phyloP scores from a whole-genome alignment of 1,140 invertebrate species.

The Venturia canescens region DNA sequence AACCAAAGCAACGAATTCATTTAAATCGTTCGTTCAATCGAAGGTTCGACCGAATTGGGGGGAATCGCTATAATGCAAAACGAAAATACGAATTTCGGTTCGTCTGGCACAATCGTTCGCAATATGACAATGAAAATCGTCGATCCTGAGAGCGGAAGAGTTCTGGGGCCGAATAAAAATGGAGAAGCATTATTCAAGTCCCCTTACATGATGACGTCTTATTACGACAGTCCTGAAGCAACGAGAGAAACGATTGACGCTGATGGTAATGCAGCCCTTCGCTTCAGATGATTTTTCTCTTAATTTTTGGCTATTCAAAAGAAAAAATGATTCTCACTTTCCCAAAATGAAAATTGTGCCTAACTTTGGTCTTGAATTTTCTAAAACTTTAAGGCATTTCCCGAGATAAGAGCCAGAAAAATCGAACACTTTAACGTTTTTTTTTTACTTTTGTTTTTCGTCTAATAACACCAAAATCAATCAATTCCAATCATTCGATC shows the following conservation, averaged over 20 bases:
- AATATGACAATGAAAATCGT: constrained; percentile 67
- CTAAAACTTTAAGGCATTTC: no score
- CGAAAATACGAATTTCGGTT: constrained; percentile 17
- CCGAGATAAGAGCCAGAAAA: no score
- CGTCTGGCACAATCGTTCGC: constrained; percentile 53
- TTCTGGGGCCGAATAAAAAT: constrained; percentile 67
- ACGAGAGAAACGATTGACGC: constrained; percentile 77
- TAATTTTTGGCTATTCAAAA: background rate
- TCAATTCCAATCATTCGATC: background rate
- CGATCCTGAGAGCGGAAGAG: constrained; percentile 66
- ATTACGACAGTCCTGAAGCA: constrained; percentile 77
- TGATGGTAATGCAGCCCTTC: constrained; percentile 70
- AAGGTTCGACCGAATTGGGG: constrained; percentile 66
- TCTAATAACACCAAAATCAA: background rate
- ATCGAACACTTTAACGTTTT: background rate
- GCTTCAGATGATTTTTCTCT: no score
- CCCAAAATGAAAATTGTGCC: no score
- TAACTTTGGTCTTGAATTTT: no score
- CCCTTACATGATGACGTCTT: constrained; percentile 71
- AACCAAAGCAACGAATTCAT: constrained; percentile 35
- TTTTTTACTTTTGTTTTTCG: background rate
- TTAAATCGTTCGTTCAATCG: background rate
- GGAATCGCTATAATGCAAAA: constrained; percentile 40
- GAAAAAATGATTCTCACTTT: no score
- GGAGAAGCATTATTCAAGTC: constrained; percentile 76